phyloP scores from a whole-genome alignment of 2,888 invertebrate species.

The Epirrhoe tristata region DNA sequence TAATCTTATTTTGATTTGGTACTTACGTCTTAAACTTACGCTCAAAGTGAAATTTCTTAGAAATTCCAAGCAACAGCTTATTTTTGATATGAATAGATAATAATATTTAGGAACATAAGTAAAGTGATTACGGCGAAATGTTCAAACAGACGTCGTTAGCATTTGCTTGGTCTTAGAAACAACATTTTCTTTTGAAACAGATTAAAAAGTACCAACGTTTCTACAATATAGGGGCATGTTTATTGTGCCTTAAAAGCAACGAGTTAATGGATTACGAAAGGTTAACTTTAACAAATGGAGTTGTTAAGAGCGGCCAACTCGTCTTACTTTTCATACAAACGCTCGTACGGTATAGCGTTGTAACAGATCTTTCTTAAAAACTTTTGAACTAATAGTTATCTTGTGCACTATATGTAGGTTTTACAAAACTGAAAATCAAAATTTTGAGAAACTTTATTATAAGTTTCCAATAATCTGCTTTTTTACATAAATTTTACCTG shows the following conservation, averaged over 20 bases:
- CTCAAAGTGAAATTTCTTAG: background rate
- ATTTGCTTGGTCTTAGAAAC: conserved; percentile 34
- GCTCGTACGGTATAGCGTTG: too few species aligned
- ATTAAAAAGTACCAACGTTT: conserved; percentile 38
- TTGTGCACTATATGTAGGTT: too few species aligned
- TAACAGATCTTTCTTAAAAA: too few species aligned
- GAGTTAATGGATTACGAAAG: conserved; percentile 47
- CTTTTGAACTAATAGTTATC: too few species aligned
- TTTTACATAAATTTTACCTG: too few species aligned
- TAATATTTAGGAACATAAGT: conserved; percentile 22
- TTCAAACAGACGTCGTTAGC: conserved; percentile 38
- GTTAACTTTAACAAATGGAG: conserved; percentile 44
- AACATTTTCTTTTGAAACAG: conserved; percentile 38
- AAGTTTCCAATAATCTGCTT: too few species aligned
- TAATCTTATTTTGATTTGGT: background rate
- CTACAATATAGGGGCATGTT: conserved; percentile 38
- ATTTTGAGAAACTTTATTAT: too few species aligned
- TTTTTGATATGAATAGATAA: conserved; percentile 4
- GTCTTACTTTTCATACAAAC: too few species aligned
- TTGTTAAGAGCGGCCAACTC: too few species aligned
- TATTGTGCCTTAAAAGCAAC: conserved; percentile 40
- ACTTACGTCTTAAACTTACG: too few species aligned
- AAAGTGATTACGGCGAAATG: conserved; percentile 25
- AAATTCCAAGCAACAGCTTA: background rate
- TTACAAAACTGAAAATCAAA: too few species aligned